Base-by-base conservation (phyloP, 2,113 vertebrate species). In the Puffinus mauretanicus region DNA sequence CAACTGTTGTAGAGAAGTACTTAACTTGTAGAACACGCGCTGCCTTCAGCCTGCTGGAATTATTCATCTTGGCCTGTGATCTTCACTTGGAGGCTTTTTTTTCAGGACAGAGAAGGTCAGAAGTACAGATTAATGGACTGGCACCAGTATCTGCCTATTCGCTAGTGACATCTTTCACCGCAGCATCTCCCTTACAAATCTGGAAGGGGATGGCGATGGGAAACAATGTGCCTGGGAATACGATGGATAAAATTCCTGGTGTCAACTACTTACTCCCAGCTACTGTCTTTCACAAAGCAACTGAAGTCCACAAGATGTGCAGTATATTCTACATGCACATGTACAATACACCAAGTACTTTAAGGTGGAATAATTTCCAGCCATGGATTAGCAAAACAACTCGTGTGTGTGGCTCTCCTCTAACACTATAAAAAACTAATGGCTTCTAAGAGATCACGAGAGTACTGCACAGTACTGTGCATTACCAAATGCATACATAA, bases 21-120 rank as follows among this genome's bases (percentile, higher is more conserved):
- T 77, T n/a, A n/a, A 78, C 46, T 25, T 81, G n/a, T 3, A 24
- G 13, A n/a, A 76, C 30, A 90, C 0, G 0, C 4, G 26, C 5
- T 61, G 29, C 44, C 82, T 58, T 24, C 49, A 49, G 27, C 4
- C 82, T 92, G 61, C 47, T 64, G 57, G 65, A 84, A 87, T 93
- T 87, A 42, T 2, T 60, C 44, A 64, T 16, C 49, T 40, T 0
- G 0, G 71, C 17, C 52, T 11, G 0, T 5, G 11, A 38, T 58
- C 19, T 58, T 36, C 44, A 20, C 38, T 29, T 29, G 36, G 29
- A 47, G 54, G 16, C 5, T 19, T 11, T 64, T 85, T 73, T 47
- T 16, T 9, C 27, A 52, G 61, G 58, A 72, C 55, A 84, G 22
- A 49, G 57, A 38, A 40, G 36, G 82, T 52, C 54, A 69, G 7